Percentiles rank a stretch among this genome's conserved stretches.
These are phyloP conservation scores for Orthosia gracilis DNA, from an alignment of 2,888 invertebrate genomes.

Conservation along the genomic window DNA sequence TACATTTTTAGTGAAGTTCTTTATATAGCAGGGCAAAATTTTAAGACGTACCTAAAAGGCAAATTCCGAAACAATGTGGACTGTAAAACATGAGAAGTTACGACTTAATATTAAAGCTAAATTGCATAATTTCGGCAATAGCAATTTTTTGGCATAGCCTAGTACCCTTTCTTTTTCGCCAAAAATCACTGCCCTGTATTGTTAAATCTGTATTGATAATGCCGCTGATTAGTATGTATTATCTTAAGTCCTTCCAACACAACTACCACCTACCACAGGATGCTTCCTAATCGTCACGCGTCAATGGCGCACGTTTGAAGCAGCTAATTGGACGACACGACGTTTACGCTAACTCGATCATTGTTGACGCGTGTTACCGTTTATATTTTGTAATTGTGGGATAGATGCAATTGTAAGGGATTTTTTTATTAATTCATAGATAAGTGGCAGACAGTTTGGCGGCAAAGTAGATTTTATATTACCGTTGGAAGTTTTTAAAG, in stretches of 20 bases:
- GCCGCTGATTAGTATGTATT: background rate
- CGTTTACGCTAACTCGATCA: constrained; percentile 81
- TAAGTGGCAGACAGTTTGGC: too few species aligned
- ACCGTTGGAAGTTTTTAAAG: too few species aligned
- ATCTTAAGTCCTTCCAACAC: background rate
- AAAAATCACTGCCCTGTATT: too few species aligned
- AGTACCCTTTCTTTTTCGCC: too few species aligned
- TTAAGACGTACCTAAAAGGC: background rate
- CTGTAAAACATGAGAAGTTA: background rate
- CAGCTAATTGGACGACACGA: constrained; percentile 84
- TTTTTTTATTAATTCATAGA: background rate
- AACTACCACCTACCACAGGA: background rate
- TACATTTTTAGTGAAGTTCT: background rate
- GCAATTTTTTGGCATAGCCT: too few species aligned
- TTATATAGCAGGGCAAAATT: background rate
- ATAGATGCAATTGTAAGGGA: background rate
- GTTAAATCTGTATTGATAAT: too few species aligned
- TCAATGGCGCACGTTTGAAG: constrained; percentile 80
- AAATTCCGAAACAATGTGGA: background rate
- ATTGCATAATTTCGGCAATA: too few species aligned
- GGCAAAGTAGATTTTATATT: too few species aligned
- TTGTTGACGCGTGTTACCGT: constrained; percentile 69
- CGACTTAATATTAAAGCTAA: background rate
- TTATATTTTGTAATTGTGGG: constrained; percentile 32
- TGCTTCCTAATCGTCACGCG: constrained; percentile 83